Base-by-base conservation (phyloP, 2,797 vertebrate genomes). In the Florisuga fusca region DNA sequence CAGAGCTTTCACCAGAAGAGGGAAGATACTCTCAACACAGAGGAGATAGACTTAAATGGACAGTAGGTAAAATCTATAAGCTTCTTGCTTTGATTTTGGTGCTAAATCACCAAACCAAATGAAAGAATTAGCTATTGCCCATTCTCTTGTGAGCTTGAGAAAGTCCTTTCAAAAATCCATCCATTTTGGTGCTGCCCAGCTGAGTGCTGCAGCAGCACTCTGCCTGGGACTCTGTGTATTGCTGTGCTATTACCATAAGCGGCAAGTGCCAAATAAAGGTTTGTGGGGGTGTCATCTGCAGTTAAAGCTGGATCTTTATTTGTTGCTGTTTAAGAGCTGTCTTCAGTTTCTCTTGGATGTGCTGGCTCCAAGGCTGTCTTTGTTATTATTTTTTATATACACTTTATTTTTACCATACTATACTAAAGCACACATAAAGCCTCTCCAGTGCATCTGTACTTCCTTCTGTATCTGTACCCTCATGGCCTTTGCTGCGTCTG, bases 231-330 rank as follows among this genome's bases (percentile, higher is more conserved):
- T 12, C 21, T 2, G 15, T 2, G 1, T 11, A 7, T 1, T 1
- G 17, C 7, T 23, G 26, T 33, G 53, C 18, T 4, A 48, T 75
- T 48, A 22, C 1, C 12, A 73, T 29, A 71, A 50, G 36, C 0
- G 1, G 29, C 27, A 6, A 9, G 23, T 73, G 50, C 36, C 15
- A 46, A 51, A 22, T 31, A 36, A 62, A 54, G 41, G 25, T 48
- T 90, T 59, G 55, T 55, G 23, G 15, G 15, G 41, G 2, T 77
- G 61, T 64, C 64, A 54, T 27, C 33, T 77, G 31, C 78, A 82
- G 38, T 53, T 36, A 83, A 83, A 80, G 50, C 29, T 87, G 73
- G 55, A 13, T 75, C 94, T 86, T 78, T 18, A 22, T 80, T 78
- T 6, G 33, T 43, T 87, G 25, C 57, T 83, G 15, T 48, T 72